A percentile compares a stretch with the other conserved stretches of the same genome.
phyloP scores from a whole-genome alignment of 2,888 invertebrate genomes.

The Ctenicera cuprea region DNA sequence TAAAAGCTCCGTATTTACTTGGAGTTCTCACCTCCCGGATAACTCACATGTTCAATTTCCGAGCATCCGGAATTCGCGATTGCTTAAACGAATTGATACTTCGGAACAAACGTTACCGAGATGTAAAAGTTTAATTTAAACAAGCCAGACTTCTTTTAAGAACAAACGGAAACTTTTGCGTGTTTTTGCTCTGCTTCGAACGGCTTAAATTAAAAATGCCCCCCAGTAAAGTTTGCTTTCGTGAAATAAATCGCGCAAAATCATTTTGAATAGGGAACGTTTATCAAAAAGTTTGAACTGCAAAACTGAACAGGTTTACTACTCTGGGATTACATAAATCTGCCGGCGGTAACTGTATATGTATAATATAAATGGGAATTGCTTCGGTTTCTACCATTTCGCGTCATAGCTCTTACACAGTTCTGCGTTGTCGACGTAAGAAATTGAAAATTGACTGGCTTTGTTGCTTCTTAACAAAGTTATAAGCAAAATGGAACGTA shows the following conservation, averaged over 20 bases:
- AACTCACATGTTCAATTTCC: constrained; percentile 51
- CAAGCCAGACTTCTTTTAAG: constrained; percentile 17
- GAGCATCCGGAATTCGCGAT: constrained; percentile 44
- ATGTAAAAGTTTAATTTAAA: constrained; percentile 34
- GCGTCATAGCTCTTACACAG: neutral
- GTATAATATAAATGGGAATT: constrained; percentile 28
- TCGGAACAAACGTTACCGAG: constrained; percentile 34
- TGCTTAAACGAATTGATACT: constrained; percentile 42
- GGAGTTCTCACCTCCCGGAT: constrained; percentile 50
- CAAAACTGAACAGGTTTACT: constrained; percentile 32
- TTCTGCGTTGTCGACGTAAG: neutral
- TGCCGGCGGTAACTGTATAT: constrained; percentile 16
- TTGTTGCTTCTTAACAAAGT: neutral
- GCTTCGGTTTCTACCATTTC: constrained; percentile 17
- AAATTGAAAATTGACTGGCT: neutral
- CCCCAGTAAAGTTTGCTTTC: constrained; percentile 19
- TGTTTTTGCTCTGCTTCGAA: constrained; percentile 8
- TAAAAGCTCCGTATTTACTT: constrained; percentile 53
- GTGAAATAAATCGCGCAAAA: constrained; percentile 25
- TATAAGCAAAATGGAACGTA: too few relatives aligned
- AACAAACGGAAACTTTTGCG: constrained; percentile 27
- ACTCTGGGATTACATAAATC: constrained; percentile 33
- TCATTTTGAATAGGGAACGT: constrained; percentile 23
- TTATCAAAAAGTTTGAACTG: constrained; percentile 36
- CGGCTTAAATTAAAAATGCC: constrained; percentile 39